These are phyloP conservation scores for Dendrophyllia cribrosa DNA, from an alignment of 64 coral and sea anemone species.

Conservation along the genomic window DNA sequence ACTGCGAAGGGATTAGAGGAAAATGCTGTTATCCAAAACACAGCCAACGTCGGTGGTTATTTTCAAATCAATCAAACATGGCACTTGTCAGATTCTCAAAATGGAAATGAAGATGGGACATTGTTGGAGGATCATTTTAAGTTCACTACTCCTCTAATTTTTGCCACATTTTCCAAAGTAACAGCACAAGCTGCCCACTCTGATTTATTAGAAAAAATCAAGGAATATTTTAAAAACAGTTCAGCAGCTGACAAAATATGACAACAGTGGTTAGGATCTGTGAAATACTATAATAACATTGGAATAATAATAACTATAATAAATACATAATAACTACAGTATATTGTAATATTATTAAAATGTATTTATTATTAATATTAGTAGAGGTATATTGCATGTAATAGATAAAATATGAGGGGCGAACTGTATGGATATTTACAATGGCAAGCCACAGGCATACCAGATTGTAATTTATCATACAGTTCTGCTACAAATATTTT, in stretches of 20 bases:
- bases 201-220: background rate
- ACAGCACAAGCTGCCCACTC: background rate
- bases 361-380: too few species aligned
- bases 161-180: background rate
- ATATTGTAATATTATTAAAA: too few species aligned
- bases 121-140: slow-evolving; percentile 27
- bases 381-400: too few species aligned
- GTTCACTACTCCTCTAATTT: background rate
- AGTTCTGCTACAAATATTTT: too few species aligned
- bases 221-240: background rate
- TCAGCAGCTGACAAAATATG: background rate
- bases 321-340: too few species aligned
- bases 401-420: too few species aligned
- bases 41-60: background rate
- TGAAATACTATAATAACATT: too few species aligned
- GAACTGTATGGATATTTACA: too few species aligned
- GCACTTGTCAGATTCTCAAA: background rate
- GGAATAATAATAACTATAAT: too few species aligned
- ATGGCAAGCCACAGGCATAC: too few species aligned
- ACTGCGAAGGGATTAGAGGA: background rate
- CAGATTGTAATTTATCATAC: too few species aligned
- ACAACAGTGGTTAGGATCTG: too few species aligned
- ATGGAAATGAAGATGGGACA: slow-evolving; percentile 1
- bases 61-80: background rate
- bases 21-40: background rate